Conservation (phyloP, 2,797 vertebrate genomes). For the Sebastes ruberrimus region DNA sequence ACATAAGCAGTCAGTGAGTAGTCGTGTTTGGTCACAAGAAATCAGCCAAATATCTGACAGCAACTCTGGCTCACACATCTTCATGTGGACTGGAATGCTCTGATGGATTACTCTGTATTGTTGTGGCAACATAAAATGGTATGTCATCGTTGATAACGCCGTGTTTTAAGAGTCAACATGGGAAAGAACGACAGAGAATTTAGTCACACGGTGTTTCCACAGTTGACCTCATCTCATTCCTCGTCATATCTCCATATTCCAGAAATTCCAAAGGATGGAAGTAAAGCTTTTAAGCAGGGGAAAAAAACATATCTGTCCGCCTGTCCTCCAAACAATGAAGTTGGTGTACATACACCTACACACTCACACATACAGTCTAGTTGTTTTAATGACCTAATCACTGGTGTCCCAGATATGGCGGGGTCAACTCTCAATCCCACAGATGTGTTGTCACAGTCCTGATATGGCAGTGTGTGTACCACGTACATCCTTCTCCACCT, state of each 20-base stretch:
- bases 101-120: conserved; percentile 43
- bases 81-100: conserved; percentile 19
- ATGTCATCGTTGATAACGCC: conserved; percentile 46
- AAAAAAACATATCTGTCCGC: background rate
- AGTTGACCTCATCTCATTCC: conserved; percentile 13
- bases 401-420: background rate
- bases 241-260: conserved; percentile 14
- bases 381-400: conserved; percentile 20
- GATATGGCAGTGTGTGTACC: background rate
- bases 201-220: conserved; percentile 21
- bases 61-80: conserved; percentile 10
- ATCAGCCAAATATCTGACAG: conserved; percentile 34
- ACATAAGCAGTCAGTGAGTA: background rate
- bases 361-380: background rate
- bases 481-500: background rate
- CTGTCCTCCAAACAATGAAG: background rate
- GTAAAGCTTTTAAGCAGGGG: background rate
- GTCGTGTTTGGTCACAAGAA: conserved; percentile 4
- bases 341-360: background rate
- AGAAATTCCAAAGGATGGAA: conserved; percentile 17
- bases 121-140: conserved; percentile 59
- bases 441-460: too few relatives aligned
- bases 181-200: conserved; percentile 3
- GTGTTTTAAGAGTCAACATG: conserved; percentile 58
- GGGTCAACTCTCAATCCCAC: background rate